Evolutionary conservation across 1,140 invertebrate genomes (phyloP), one percentile per base, ranked within the genome.

Genomic region (Agrilus planipennis): DNA sequence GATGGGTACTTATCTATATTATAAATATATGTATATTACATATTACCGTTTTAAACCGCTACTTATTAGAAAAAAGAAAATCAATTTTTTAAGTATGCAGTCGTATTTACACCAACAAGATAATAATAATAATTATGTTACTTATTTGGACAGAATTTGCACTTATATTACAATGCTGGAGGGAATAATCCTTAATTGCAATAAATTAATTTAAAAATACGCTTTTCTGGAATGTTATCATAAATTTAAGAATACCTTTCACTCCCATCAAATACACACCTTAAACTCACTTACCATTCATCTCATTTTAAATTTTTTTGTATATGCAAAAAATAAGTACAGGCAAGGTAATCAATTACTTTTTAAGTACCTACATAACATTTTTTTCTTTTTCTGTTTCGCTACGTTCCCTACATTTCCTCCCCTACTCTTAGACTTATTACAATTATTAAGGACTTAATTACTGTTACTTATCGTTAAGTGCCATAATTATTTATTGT

Each of bases 41-140:
- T n/a, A n/a, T n/a, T n/a, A n/a, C n/a, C n/a, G n/a, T n/a, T n/a
- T n/a, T n/a, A n/a, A n/a, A n/a, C n/a, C n/a, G n/a, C n/a, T n/a
- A n/a, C n/a, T n/a, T n/a, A n/a, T n/a, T n/a, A n/a, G n/a, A n/a
- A n/a, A n/a, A 60, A 60, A 50, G 46, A 42, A 54, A n/a, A 57
- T 51, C 46, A 44, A 54, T 52, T 58, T 54, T 46, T 52, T 59
- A 62, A 61, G 51, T 60, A n/a, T n/a, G n/a, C n/a, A n/a, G n/a
- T n/a, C n/a, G n/a, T n/a, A n/a, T n/a, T n/a, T n/a, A n/a, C n/a
- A n/a, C n/a, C n/a, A n/a, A n/a, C n/a, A n/a, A n/a, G n/a, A n/a
- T n/a, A n/a, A n/a, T n/a, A n/a, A 62, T 57, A 60, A 59, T 60
- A 60, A 61, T 53, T 62, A 60, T 62, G 57, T n/a, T n/a, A 62